phyloP scores from a whole-genome alignment of 1,140 invertebrate species.

The Cydia fagiglandana region DNA sequence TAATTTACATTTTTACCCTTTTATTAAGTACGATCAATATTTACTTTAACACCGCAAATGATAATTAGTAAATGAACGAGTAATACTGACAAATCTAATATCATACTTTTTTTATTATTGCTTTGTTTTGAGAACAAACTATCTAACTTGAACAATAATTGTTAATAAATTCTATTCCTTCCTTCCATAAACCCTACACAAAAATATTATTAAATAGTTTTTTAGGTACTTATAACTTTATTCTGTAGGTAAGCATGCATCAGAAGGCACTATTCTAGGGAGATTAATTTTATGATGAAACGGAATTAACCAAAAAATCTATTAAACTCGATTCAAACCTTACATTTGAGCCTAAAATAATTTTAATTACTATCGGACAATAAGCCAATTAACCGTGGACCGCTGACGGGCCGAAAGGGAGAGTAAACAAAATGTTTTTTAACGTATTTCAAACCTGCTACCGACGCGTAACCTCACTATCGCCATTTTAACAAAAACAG shows the following conservation, averaged over 20 bases:
- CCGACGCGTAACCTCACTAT: conserved; percentile 48
- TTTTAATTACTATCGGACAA: conserved; percentile 58
- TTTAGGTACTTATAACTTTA: conserved; percentile 44
- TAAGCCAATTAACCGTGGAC: conserved; percentile 49
- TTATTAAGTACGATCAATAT: conserved; percentile 42
- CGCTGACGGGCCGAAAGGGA: background rate
- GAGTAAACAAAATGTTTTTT: conserved; percentile 47
- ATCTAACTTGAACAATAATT: conserved; percentile 42
- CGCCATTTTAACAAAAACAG: conserved; percentile 43
- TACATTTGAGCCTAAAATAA: conserved; percentile 72
- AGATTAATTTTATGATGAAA: conserved; percentile 63
- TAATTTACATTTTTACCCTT: conserved; percentile 35
- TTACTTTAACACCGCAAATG: conserved; percentile 40
- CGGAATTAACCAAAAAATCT: conserved; percentile 59
- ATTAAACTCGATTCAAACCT: conserved; percentile 74
- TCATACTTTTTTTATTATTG: conserved; percentile 60
- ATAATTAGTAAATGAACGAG: conserved; percentile 32
- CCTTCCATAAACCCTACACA: conserved; percentile 62
- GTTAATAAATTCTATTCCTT: conserved; percentile 47
- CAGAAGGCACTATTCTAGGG: conserved; percentile 78
- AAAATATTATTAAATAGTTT: conserved; percentile 66
- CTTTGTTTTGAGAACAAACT: conserved; percentile 58
- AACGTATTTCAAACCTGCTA: conserved; percentile 48
- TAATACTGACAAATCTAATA: conserved; percentile 65
- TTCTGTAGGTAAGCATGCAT: conserved; percentile 72